Evolutionary conservation across 1,140 invertebrate species (phyloP).

Genomic region (Dreissena polymorpha): DNA sequence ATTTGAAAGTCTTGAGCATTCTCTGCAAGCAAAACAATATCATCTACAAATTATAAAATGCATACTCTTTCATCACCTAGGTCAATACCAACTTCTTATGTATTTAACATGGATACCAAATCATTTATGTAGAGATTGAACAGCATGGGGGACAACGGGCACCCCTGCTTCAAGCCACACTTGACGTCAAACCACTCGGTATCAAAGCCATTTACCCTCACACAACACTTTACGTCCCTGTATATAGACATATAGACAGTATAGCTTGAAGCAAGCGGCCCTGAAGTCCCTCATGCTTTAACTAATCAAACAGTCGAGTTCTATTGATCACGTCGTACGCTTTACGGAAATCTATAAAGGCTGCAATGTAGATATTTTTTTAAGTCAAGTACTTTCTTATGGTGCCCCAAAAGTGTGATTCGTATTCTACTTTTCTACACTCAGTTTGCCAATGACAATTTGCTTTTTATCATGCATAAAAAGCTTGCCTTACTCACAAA

Average conservation of each 20-base stretch:
- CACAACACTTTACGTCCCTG: conserved; percentile 30
- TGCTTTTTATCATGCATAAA: too few relatives aligned
- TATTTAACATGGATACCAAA: conserved; percentile 4
- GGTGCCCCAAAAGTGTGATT: too few relatives aligned
- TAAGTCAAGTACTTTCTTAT: too few relatives aligned
- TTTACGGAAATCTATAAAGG: too few relatives aligned
- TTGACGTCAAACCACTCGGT: conserved; percentile 15
- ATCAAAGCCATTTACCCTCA: conserved; percentile 17
- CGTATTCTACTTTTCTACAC: too few relatives aligned
- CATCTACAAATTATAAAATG: conserved; percentile 4
- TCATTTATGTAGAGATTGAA: conserved; percentile 21
- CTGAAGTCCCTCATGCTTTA: not conserved
- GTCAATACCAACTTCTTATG: not conserved
- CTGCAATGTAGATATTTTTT: too few relatives aligned
- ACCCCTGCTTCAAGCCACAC: conserved; percentile 15
- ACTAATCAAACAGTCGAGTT: too few relatives aligned
- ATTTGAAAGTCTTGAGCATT: not conserved
- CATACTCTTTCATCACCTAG: not conserved
- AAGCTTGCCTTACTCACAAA: too few relatives aligned
- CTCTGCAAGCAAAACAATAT: conserved; percentile 10
- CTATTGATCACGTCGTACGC: too few relatives aligned
- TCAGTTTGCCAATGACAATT: too few relatives aligned
- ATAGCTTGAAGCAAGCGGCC: conserved; percentile 4
- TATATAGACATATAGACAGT: not conserved
- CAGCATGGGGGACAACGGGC: not conserved